Evolutionary conservation across 2,888 invertebrate species (phyloP), one percentile per base, ranked within the genome.

Genomic region (Lithodes maja): DNA sequence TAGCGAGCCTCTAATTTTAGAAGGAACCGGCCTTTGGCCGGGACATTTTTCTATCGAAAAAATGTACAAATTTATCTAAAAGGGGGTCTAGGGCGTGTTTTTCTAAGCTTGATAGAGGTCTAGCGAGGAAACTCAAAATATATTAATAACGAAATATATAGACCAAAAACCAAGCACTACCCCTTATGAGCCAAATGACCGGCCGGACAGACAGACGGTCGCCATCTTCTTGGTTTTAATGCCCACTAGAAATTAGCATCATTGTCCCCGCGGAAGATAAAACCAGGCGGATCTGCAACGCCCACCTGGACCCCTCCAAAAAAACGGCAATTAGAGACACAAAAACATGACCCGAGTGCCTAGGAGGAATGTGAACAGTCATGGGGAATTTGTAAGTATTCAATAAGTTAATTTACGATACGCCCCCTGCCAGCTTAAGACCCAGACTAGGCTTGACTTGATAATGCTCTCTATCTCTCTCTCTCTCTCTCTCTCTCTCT

Each of bases 351-450:
- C 53, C 53, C 53, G n/a, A 71, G 71, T 71, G 71, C 71, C 71
- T 9, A n/a, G n/a, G n/a, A 61, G 87, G 87, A 87, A 87, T 87
- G 87, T 83, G 83, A 68, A 52, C 83, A 83, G 87, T 87, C 87
- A 77, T 50, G 83, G 87, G 75, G 83, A 87, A 87, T 87, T 87
- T 87, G 87, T 87, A 79, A 82, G 87, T 87, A 87, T 87, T 87
- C 87, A 87, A 87, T 87, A 83, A 87, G 87, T 83, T 87, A 87
- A 87, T 87, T 87, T 87, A 87, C 78, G 83, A 71, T 78, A 1
- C 17, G 78, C 15, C 83, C 87, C 75, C 87, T 83, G 33, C 83
- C 55, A 17, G 87, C n/a, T n/a, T 71, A 15, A 71, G 71, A n/a
- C 5, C 17, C 54, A n/a, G 52, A 15, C 49, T 49, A 15, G 71